Base-by-base conservation (phyloP, 2,888 invertebrate species). In the Parascotia fuliginaria region DNA sequence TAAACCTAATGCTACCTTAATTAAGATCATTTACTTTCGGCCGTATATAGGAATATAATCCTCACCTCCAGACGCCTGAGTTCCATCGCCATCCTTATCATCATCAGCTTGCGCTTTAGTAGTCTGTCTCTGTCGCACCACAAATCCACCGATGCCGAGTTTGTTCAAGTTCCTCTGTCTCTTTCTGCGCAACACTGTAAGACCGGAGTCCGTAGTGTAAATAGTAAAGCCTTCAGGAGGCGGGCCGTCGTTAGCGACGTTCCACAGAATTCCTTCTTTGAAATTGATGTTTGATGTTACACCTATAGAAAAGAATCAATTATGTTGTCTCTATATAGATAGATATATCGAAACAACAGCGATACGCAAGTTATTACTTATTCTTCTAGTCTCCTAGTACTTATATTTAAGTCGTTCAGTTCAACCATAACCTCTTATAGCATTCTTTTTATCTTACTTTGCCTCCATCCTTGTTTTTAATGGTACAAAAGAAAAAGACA, bases 81-180 rank as follows among this genome's bases (percentile, higher is more conserved):
- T 75, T 14, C 84, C 88, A 33, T 89, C 90, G 33, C 73, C 85
- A 2, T 89, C 88, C 41, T 81, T 84, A 36, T 87, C 87, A 32
- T 89, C 86, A 28, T 88, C 83, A 1, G 81, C 76, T 66, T 85
- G 82, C 49, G 83, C 79, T 59, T 86, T 84, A 34, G 83, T 85
- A 3, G 83, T 78, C 69, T 90, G 90, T 60, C 97, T 93, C 75
- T 96, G 93, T 73, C 97, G 93, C 60, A 97, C 98, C 51, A 96
- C 94, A 78, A 98, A 98, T 0, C 98, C 98, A 3, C 98, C 98
- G 53, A 98, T 97, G 4, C 94, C 95, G 27, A 98, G 92, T 83
- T 97, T 97, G 78, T 97, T 97, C 31, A 98, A 87, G 85, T 98
- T 98, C 40, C 98, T 92, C 79, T 97, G 97, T 38, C 98, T 93